Conservation (phyloP, 2,113 vertebrate genomes). For the Corapipo altera region DNA sequence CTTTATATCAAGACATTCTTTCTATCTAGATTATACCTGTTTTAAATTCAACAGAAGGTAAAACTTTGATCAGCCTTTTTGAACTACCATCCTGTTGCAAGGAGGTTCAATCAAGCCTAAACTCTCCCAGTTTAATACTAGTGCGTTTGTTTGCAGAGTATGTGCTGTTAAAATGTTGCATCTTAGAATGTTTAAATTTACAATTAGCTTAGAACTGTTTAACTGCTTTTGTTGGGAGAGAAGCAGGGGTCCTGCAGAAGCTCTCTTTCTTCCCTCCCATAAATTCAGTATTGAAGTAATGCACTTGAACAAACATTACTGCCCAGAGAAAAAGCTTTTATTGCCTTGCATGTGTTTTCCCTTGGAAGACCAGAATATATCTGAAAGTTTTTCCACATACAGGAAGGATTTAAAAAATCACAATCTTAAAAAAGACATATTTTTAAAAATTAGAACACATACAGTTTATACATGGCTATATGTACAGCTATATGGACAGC, state of each 20-base stretch:
- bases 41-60: slow-evolving; percentile 8
- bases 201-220: not conserved
- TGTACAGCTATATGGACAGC: not conserved
- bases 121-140: not conserved
- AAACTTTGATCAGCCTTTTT: not conserved
- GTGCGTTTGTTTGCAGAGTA: not conserved
- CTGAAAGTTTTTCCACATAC: not conserved
- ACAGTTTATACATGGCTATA: not conserved
- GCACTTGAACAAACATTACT: not conserved
- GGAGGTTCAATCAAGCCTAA: not conserved
- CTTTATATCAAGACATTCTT: not conserved
- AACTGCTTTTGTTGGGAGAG: not conserved
- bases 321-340: not conserved
- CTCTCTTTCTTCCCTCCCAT: not conserved
- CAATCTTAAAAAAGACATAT: not conserved
- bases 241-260: not conserved
- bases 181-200: not conserved
- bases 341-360: not conserved
- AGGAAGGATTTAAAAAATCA: not conserved
- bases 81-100: not conserved
- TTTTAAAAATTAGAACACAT: not conserved
- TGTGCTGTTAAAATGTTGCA: not conserved
- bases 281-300: not conserved
- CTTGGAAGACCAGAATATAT: not conserved
- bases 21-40: not conserved